Evolutionary conservation across 2,797 vertebrate genomes (phyloP).

Genomic region (Pangasius larnaudii): DNA sequence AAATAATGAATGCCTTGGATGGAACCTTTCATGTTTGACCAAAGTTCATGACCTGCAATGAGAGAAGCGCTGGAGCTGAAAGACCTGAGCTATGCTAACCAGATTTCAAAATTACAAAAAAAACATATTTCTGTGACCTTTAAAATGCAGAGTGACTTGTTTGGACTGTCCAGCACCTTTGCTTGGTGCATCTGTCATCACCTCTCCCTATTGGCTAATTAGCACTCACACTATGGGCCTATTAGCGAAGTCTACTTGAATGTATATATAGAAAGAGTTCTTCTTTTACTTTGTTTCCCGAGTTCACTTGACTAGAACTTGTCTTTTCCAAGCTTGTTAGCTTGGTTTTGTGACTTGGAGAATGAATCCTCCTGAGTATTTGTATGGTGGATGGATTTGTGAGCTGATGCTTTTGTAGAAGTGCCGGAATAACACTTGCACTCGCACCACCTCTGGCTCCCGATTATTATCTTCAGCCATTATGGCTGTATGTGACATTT

Average conservation of each 20-base stretch:
- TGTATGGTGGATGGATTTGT: not conserved
- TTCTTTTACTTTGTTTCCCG: not conserved
- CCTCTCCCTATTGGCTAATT: not conserved
- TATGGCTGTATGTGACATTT: not conserved
- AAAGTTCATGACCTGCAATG: not conserved
- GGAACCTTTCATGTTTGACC: not conserved
- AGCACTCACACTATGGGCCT: not conserved
- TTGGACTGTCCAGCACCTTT: not conserved
- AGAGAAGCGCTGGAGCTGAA: not conserved
- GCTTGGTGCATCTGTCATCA: not conserved
- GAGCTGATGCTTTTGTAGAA: not conserved
- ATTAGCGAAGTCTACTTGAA: not conserved
- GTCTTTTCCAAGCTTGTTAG: not conserved
- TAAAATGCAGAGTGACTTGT: not conserved
- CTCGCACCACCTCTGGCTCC: not conserved
- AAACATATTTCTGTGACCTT: not conserved
- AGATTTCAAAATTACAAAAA: too few species aligned
- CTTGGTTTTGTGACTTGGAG: not conserved
- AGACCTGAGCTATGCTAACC: not conserved
- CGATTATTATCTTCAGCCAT: not conserved
- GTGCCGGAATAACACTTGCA: not conserved
- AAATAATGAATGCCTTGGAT: not conserved
- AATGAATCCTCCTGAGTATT: not conserved
- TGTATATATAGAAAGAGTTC: not conserved
- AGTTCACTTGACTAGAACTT: not conserved